Evolutionary conservation across 2,113 vertebrate species (phyloP), one percentile per base, ranked within the genome.

Genomic region (Phylloscopus trochiloides): DNA sequence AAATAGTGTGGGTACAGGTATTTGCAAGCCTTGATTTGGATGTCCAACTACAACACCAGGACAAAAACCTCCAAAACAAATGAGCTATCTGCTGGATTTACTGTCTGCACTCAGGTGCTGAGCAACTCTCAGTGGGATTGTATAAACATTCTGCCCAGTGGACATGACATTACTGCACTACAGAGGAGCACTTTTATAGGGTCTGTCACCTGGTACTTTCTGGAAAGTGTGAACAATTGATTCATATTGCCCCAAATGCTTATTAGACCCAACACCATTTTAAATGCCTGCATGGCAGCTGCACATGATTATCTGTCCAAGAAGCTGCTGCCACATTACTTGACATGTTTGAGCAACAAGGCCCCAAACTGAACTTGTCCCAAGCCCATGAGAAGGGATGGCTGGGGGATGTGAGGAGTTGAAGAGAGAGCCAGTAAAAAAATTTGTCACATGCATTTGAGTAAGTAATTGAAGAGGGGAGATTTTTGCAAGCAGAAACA

Each of bases 321-420:
- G 42, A 22, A 58, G 14, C 40, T 47, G 61, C 51, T 58, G 63
- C 24, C 66, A 68, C 5, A 6, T 32, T 32, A 36, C 6, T 24
- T 3, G 3, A 36, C 2, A 9, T 29, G 38, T 84, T 24, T 75
- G 50, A 73, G 47, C 32, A 82, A 19, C 31, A 77, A 63, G 21
- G 29, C 86, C n/a, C 34, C 43, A 81, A 72, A 75, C 3, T 22
- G 31, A 86, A 47, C 14, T 74, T 63, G 34, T 73, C 6, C 26
- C 25, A 51, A 2, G 5, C 31, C 16, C 26, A 17, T 45, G 22
- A 78, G n/a, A 85, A 84, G 9, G 31, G 24, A 17, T 11, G 3
- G 0, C 1, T 1, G 2, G 2, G 12, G 13, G 3, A 22, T 2
- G 5, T 1, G 18, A 21, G 16, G 9, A 7, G 13, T 20, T 71